Base-by-base conservation (phyloP, 2,888 invertebrate genomes). In the Agrotis ipsilon region DNA sequence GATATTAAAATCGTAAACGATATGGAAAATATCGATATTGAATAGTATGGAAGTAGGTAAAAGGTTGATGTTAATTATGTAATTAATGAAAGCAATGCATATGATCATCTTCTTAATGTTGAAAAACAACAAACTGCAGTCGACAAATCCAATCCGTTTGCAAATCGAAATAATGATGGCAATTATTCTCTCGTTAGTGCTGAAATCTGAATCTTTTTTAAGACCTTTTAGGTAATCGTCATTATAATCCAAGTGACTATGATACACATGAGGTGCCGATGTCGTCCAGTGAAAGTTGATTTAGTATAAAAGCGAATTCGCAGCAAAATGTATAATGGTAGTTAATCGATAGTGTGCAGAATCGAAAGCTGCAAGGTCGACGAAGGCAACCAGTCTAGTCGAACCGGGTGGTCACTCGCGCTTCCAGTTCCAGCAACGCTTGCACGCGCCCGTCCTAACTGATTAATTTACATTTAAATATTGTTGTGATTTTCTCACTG, bases 291-390 rank as follows among this genome's bases (percentile, higher is more conserved):
- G 84, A 84, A 83, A 83, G 80, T 73, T 68, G 64, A 27, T 66
- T 57, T 67, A 65, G 62, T 48, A 67, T 72, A 86, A 87, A 89
- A 90, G 87, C 82, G 80, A 82, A 86, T 79, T 85, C 80, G 81
- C 86, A 88, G 80, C 86, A 86, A 84, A 87, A 83, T 78, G 73
- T 81, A 72, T 82, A 83, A 71, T 81, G 68, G 66, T 67, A 70
- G 78, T 68, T 82, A 78, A 79, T 80, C 57, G 78, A 78, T 81
- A 77, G 78, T 83, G 80, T 84, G 82, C 85, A 83, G 87, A 92
- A 92, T 90, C 89, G 92, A 92, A 92, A 92, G 92, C 92, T 85
- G 82, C 90, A 92, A 92, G 92, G 92, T 87, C 84, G 84, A 68
- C 68, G 73, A 80, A 81, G 82, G 84, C 83, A 86, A 90, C 92